Conservation (phyloP, 2,113 vertebrate genomes). For the Sclerurus mexicanus region DNA sequence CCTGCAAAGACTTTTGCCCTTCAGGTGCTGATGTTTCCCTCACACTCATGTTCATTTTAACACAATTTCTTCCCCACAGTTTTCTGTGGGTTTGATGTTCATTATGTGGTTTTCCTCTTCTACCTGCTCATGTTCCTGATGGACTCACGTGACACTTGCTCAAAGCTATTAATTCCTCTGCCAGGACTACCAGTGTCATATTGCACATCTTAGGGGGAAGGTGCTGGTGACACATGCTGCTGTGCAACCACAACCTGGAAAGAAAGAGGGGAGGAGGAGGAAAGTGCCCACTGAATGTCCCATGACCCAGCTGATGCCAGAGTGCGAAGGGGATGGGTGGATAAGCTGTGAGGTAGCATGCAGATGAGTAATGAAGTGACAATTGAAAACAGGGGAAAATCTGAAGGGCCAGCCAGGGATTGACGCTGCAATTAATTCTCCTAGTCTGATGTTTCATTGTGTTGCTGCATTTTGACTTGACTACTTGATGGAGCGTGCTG, state of each 20-base stretch:
- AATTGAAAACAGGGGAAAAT: neutral
- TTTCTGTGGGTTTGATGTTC: neutral
- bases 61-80: neutral
- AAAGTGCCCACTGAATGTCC: neutral
- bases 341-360: neutral
- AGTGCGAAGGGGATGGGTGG: neutral
- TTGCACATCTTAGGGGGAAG: neutral
- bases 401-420: neutral
- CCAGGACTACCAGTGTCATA: neutral
- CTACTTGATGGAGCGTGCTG: neutral
- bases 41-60: neutral
- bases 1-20: neutral
- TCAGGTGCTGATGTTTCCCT: neutral
- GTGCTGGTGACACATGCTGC: neutral
- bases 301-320: neutral
- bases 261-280: neutral
- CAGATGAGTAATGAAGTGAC: neutral
- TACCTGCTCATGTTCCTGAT: neutral
- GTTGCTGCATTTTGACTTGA: neutral
- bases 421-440: neutral
- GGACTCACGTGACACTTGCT: neutral
- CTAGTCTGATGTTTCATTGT: neutral
- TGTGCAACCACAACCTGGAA: neutral
- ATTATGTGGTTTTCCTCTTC: neutral
- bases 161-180: neutral